Conservation (phyloP, 1,140 invertebrate species). For the Bactericera cockerelli region DNA sequence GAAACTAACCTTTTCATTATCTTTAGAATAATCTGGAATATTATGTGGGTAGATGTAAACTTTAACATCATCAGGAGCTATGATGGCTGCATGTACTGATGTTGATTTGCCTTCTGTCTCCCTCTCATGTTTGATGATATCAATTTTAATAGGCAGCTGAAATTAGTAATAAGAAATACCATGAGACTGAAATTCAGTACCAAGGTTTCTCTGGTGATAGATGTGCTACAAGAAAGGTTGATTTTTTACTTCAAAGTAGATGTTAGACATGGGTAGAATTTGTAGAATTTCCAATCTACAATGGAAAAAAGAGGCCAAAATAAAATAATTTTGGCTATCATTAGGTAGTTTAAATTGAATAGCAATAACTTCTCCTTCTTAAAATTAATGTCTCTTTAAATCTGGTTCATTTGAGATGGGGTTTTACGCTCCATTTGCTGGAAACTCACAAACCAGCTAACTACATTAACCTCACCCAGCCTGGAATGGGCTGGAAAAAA, state of each 20-base stretch:
- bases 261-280: too few species aligned
- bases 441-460: too few species aligned
- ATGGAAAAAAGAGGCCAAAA: too few species aligned
- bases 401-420: too few species aligned
- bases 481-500: too few species aligned
- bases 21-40: constrained; percentile 57
- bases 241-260: not conserved
- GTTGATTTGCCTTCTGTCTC: constrained; percentile 96
- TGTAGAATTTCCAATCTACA: too few species aligned
- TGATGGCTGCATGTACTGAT: constrained; percentile 74
- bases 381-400: too few species aligned
- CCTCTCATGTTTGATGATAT: constrained; percentile 84
- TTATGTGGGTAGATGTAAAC: constrained; percentile 73
- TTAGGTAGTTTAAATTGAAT: too few species aligned
- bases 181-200: not conserved
- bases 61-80: constrained; percentile 67
- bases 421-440: too few species aligned
- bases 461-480: too few species aligned
- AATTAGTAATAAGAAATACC: constrained; percentile 27
- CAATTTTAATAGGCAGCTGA: constrained; percentile 77
- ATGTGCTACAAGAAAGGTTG: not conserved
- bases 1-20: constrained; percentile 40
- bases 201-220: not conserved
- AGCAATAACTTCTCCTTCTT: too few species aligned
- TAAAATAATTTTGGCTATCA: too few species aligned